Evolutionary conservation across 2,797 vertebrate genomes (phyloP).

Genomic region (Sebastes ruberrimus): DNA sequence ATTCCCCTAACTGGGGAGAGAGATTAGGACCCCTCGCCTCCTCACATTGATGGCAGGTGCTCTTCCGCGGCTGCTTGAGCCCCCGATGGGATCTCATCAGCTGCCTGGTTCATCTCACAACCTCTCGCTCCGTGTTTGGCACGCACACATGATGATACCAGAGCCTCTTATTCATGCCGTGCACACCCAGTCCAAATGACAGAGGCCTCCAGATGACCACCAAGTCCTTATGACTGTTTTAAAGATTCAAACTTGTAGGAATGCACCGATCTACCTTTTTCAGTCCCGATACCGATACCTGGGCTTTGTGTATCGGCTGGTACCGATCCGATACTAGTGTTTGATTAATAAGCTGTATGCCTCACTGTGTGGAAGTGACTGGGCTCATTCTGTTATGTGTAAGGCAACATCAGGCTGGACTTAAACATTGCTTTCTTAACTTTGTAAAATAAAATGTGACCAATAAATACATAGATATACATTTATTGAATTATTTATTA

Average conservation of each 20-base stretch:
- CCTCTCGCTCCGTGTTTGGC: constrained; percentile 58
- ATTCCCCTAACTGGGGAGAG: constrained; percentile 60
- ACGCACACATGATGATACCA: constrained; percentile 32
- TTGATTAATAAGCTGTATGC: no score
- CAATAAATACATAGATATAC: no score
- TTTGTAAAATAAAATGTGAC: no score
- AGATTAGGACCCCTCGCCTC: constrained; percentile 40
- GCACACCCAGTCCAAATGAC: neutral
- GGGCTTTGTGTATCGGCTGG: no score
- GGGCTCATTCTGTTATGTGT: no score
- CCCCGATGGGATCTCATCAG: constrained; percentile 63
- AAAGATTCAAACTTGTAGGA: neutral
- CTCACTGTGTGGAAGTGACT: no score
- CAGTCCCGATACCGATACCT: no score
- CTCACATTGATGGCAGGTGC: constrained; percentile 59
- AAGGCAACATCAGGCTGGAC: no score
- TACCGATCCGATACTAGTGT: no score
- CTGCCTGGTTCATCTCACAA: constrained; percentile 60
- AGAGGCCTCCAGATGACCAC: neutral
- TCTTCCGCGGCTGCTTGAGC: constrained; percentile 26
- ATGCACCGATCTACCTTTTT: no score
- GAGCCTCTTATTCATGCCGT: constrained; percentile 9
- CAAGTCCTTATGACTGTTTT: neutral
- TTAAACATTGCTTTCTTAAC: no score
- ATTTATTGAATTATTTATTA: no score